Evolutionary conservation across 1,140 invertebrate genomes (phyloP).

Genomic region (Drosophila sulfurigaster): DNA sequence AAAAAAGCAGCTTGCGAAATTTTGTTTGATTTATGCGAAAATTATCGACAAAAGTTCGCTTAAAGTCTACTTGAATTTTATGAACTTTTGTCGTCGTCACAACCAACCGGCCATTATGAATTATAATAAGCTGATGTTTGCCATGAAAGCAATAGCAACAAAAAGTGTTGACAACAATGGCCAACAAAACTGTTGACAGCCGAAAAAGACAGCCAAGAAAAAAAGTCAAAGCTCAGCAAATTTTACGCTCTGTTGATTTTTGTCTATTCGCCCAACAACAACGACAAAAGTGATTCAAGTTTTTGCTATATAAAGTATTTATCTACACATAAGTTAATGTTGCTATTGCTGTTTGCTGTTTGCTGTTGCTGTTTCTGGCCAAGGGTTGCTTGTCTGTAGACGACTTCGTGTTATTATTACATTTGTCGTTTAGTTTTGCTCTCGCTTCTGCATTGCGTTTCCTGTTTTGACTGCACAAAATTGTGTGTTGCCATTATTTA

Average conservation of each 20-base stretch:
- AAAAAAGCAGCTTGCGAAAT: slow-evolving; percentile 1
- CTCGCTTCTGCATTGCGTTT: slow-evolving; percentile 13
- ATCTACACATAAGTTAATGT: slow-evolving; percentile 25
- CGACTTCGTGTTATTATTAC: slow-evolving; percentile 44
- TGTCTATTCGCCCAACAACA: slow-evolving; percentile 11
- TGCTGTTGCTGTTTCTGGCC: slow-evolving; percentile 14
- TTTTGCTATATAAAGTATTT: slow-evolving; percentile 36
- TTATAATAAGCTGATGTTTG: slow-evolving; percentile 34
- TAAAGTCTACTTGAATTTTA: slow-evolving; percentile 8
- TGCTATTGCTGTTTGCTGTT: not conserved
- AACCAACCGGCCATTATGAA: slow-evolving; percentile 12
- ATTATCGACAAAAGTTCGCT: slow-evolving; percentile 6
- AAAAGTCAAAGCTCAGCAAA: slow-evolving; percentile 38
- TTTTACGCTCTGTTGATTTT: slow-evolving; percentile 38
- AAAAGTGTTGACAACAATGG: slow-evolving; percentile 18
- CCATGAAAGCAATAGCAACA: not conserved
- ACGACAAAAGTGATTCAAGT: slow-evolving; percentile 22
- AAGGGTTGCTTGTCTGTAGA: slow-evolving; percentile 34
- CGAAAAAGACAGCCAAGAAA: slow-evolving; percentile 21
- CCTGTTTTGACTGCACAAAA: slow-evolving; percentile 60
- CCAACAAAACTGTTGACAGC: slow-evolving; percentile 23
- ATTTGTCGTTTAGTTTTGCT: slow-evolving; percentile 52
- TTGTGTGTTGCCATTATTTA: slow-evolving; percentile 44
- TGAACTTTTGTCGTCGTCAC: slow-evolving; percentile 10
- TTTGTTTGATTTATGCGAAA: slow-evolving; percentile 19